Percentiles rank a stretch among this genome's conserved stretches.
These are phyloP conservation scores for Macrosoma leucophasiata DNA, from an alignment of 2,888 invertebrate genomes.

Conservation along the genomic window DNA sequence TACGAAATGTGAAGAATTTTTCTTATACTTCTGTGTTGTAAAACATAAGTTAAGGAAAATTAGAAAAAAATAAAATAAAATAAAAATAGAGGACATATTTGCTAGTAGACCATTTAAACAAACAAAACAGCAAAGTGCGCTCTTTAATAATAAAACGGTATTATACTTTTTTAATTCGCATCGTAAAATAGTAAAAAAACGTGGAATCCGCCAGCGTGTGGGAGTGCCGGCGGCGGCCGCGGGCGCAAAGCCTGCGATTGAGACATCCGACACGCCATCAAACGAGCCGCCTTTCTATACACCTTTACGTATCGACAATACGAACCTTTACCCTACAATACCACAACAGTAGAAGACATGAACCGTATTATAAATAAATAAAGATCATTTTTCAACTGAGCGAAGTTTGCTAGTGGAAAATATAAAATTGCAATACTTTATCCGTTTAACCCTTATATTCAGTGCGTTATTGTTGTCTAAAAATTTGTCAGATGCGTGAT, in stretches of 20 bases:
- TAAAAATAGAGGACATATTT: too few relatives aligned
- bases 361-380: constrained; percentile 21
- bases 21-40: too few relatives aligned
- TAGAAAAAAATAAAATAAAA: too few relatives aligned
- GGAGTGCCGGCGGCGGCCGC: constrained; percentile 24
- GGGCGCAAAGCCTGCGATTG: constrained; percentile 43
- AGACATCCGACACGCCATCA: constrained; percentile 70
- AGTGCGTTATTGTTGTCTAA: constrained; percentile 56
- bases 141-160: neutral
- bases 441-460: constrained; percentile 67
- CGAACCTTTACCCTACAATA: constrained; percentile 31
- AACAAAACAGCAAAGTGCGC: too few relatives aligned
- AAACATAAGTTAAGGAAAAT: too few relatives aligned
- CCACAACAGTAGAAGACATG: too few relatives aligned
- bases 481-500: constrained; percentile 70
- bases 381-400: constrained; percentile 25
- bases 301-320: constrained; percentile 49
- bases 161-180: neutral
- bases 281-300: constrained; percentile 65
- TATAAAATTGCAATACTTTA: constrained; percentile 38
- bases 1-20: too few relatives aligned
- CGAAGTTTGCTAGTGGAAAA: constrained; percentile 17
- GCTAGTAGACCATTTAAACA: too few relatives aligned
- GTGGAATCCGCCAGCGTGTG: constrained; percentile 37
- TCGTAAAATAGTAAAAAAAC: constrained; percentile 4